These are phyloP conservation scores for Simalia tracyae DNA, from an alignment of 2,797 vertebrate species.

Conservation along the genomic window DNA sequence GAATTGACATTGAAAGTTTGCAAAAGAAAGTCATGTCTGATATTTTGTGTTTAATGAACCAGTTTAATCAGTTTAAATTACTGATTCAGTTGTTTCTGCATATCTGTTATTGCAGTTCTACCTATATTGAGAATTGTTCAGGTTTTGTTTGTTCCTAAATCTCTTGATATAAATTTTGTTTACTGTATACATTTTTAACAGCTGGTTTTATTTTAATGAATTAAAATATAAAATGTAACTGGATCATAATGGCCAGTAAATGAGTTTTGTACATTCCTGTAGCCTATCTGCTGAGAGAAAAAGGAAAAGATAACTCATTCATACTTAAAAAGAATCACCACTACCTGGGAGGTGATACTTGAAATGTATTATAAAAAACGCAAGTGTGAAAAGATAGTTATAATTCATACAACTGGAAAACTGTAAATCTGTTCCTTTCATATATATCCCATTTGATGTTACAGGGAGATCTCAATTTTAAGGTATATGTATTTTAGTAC, in stretches of 20 bases:
- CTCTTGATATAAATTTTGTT: not conserved
- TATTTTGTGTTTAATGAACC: not conserved
- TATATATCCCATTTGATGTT: not conserved
- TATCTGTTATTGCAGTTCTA: not conserved
- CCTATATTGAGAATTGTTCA: not conserved
- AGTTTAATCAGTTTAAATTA: not conserved
- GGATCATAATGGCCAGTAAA: not conserved
- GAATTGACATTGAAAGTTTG: constrained; percentile 6
- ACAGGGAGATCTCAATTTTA: not conserved
- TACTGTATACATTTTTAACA: not conserved
- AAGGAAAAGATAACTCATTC: too few relatives aligned
- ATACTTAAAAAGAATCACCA: not conserved
- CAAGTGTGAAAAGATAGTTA: not conserved
- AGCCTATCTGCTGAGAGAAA: not conserved
- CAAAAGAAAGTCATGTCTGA: not conserved
- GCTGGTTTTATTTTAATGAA: not conserved
- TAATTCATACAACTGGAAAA: not conserved
- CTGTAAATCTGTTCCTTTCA: not conserved
- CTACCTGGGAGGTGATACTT: not conserved
- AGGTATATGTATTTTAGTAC: constrained; percentile 13
- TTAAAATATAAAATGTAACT: not conserved
- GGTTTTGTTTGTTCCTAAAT: not conserved
- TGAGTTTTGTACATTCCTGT: not conserved
- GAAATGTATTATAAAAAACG: constrained; percentile 6
- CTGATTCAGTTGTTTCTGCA: not conserved